A percentile compares a stretch with the other conserved stretches of the same genome.
Conservation (phyloP, 2,888 invertebrate species). For the Parnassius glacialis region DNA sequence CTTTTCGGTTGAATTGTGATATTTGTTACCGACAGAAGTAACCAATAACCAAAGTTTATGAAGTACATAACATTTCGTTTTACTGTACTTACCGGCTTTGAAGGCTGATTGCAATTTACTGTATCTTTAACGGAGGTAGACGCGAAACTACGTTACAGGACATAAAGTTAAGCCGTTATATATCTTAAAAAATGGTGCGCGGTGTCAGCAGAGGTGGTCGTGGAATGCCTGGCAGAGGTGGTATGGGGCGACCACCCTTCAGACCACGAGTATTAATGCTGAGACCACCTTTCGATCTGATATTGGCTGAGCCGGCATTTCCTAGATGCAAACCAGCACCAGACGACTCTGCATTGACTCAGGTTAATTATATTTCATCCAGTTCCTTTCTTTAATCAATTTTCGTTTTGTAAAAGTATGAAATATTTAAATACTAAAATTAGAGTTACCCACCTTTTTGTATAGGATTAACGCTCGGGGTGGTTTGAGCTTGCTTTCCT, state of each 20-base stretch:
- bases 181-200: constrained; percentile 82
- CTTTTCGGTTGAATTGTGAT: too few species aligned
- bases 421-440: too few species aligned
- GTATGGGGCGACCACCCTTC: constrained; percentile 77
- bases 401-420: too few species aligned
- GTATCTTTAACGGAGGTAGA: not conserved
- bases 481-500: too few species aligned
- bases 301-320: constrained; percentile 93
- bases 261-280: constrained; percentile 69
- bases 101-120: not conserved
- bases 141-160: not conserved
- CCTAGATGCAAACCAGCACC: constrained; percentile 89
- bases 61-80: too few species aligned
- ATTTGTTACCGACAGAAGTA: not conserved
- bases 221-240: constrained; percentile 83
- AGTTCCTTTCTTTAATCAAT: too few species aligned
- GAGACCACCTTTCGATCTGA: constrained; percentile 92
- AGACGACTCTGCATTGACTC: constrained; percentile 92
- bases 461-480: too few species aligned
- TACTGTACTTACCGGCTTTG: too few species aligned
- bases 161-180: not conserved
- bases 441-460: too few species aligned
- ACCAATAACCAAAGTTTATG: too few species aligned
- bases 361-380: constrained; percentile 64
- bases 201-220: constrained; percentile 85